Evolutionary conservation across 2,888 invertebrate species (phyloP).

Genomic region (Boloria euphrosyne): DNA sequence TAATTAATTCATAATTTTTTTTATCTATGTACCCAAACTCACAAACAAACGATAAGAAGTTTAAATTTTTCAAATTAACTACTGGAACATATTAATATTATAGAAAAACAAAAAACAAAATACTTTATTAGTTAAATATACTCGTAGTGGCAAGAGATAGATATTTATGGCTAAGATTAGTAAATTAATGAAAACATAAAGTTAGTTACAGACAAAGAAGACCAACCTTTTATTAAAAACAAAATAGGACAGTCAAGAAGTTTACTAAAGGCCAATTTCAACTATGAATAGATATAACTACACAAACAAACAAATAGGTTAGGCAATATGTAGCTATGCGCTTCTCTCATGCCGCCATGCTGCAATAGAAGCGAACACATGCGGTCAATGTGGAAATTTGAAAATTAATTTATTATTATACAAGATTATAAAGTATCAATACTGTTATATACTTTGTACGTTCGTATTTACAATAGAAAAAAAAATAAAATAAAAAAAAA

Average conservation of each 20-base stretch:
- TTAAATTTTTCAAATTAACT: too few relatives aligned
- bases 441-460: background rate
- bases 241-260: background rate
- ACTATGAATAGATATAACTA: constrained; percentile 44
- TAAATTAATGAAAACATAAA: constrained; percentile 1
- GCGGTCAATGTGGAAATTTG: constrained; percentile 45
- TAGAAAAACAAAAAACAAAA: background rate
- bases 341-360: constrained; percentile 75
- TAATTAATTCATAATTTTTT: background rate
- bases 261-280: background rate
- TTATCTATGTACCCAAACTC: too few relatives aligned
- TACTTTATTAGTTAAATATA: background rate
- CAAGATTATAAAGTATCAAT: background rate
- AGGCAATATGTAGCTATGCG: constrained; percentile 57
- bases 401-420: constrained; percentile 13
- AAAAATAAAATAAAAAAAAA: too few relatives aligned
- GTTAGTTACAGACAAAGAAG: constrained; percentile 4
- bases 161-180: background rate
- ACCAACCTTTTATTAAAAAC: background rate
- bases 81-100: too few relatives aligned
- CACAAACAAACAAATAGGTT: constrained; percentile 57
- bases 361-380: constrained; percentile 66
- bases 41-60: too few relatives aligned
- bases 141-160: constrained; percentile 6
- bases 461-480: background rate